Conservation (phyloP, 1,140 invertebrate species). For the Drosophila bocqueti region DNA sequence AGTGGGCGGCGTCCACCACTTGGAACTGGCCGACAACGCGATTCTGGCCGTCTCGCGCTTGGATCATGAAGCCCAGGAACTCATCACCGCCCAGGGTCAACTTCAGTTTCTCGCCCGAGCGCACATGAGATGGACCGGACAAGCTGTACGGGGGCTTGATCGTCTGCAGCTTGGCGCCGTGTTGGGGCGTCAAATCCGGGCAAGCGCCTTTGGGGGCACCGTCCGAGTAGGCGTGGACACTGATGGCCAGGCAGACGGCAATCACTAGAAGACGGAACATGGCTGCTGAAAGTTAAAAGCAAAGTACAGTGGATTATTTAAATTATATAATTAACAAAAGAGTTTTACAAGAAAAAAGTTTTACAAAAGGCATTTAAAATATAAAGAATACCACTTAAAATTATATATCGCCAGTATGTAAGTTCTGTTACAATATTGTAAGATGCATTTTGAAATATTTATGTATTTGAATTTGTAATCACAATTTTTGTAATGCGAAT, state of each 20-base stretch:
- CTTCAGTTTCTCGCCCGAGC: constrained; percentile 48
- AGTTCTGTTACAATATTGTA: background rate
- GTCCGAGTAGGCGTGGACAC: constrained; percentile 63
- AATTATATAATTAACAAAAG: background rate
- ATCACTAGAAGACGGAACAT: constrained; percentile 75
- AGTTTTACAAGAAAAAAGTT: too few relatives aligned
- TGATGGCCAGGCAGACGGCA: constrained; percentile 58
- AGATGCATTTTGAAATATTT: too few relatives aligned
- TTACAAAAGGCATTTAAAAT: background rate
- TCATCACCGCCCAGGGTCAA: constrained; percentile 68
- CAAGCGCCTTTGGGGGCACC: constrained; percentile 70
- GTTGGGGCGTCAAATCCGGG: constrained; percentile 73
- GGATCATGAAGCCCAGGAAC: constrained; percentile 75
- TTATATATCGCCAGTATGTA: too few relatives aligned
- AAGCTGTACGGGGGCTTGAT: constrained; percentile 64
- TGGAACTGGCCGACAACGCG: constrained; percentile 72
- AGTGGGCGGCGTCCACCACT: constrained; percentile 58
- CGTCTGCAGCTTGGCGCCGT: constrained; percentile 66
- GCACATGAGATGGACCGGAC: constrained; percentile 54
- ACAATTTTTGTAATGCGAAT: background rate
- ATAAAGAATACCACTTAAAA: background rate
- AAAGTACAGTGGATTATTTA: background rate
- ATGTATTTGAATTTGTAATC: background rate
- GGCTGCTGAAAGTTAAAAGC: constrained; percentile 2
- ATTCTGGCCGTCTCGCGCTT: constrained; percentile 74